phyloP scores from a whole-genome alignment of 2,797 vertebrate genomes.

The Urosaurus nigricauda region DNA sequence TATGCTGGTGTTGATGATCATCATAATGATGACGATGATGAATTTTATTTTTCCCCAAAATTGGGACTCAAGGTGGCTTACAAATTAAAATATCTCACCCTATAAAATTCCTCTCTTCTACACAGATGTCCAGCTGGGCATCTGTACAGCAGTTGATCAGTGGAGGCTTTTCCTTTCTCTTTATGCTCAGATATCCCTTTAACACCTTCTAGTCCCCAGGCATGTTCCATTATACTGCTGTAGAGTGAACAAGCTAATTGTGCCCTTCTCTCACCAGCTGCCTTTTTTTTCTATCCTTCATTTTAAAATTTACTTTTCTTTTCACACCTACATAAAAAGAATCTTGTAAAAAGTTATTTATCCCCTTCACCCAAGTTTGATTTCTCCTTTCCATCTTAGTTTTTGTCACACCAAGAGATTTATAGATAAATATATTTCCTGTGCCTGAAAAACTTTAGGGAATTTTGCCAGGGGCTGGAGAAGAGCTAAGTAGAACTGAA shows the following conservation, averaged over 20 bases:
- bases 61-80: too few species aligned
- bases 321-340: not conserved
- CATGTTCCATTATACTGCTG: not conserved
- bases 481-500: constrained; percentile 10
- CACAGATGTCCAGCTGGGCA: not conserved
- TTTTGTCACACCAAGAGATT: not conserved
- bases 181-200: not conserved
- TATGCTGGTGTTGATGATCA: too few species aligned
- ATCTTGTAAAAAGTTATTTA: not conserved
- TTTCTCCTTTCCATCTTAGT: not conserved
- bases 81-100: too few species aligned
- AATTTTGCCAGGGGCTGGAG: not conserved
- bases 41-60: too few species aligned
- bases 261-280: not conserved
- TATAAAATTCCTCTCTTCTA: too few species aligned
- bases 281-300: not conserved
- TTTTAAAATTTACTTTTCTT: not conserved
- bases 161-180: not conserved
- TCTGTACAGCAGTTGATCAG: not conserved
- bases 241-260: not conserved
- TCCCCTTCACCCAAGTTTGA: not conserved
- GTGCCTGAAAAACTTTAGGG: not conserved
- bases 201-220: not conserved
- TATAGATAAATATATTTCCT: not conserved
- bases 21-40: too few species aligned